These are phyloP conservation scores for Oryzias woworae DNA, from an alignment of 2,113 vertebrate species.

Conservation along the genomic window DNA sequence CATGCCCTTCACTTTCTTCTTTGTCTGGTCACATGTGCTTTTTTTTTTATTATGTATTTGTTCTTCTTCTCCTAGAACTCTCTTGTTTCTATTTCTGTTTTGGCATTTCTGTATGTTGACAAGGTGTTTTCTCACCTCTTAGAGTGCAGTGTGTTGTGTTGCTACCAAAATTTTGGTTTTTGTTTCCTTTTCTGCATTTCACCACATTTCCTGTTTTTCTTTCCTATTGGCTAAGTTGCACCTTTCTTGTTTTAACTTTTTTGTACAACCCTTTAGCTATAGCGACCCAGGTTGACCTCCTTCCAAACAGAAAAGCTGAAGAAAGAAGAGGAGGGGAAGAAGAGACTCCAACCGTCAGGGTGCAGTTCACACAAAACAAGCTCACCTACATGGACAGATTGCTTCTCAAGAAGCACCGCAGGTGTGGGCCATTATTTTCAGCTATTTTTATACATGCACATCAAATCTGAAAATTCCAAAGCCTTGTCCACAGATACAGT, in stretches of 20 bases:
- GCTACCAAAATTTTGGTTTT: background rate
- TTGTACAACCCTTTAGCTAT: slow-evolving; percentile 51
- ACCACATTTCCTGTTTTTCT: slow-evolving; percentile 1
- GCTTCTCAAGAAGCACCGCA: slow-evolving; percentile 88
- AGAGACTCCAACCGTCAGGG: slow-evolving; percentile 65
- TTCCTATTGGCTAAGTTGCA: slow-evolving; percentile 21
- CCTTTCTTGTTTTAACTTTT: slow-evolving; percentile 27
- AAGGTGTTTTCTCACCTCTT: slow-evolving; percentile 71
- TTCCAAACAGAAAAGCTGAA: slow-evolving; percentile 43
- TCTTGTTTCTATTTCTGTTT: slow-evolving; percentile 52
- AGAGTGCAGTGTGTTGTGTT: slow-evolving; percentile 46
- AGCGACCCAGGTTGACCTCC: slow-evolving; percentile 82
- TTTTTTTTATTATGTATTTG: background rate
- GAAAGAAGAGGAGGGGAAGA: slow-evolving; percentile 30
- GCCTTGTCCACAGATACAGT: background rate
- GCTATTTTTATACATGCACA: background rate
- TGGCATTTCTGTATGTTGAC: slow-evolving; percentile 42
- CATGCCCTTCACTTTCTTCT: slow-evolving; percentile 38
- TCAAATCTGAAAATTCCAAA: background rate
- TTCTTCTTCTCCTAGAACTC: slow-evolving; percentile 33
- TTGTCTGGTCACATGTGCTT: slow-evolving; percentile 30
- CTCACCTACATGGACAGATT: slow-evolving; percentile 90
- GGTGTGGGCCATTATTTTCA: slow-evolving; percentile 70
- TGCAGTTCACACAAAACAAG: slow-evolving; percentile 82
- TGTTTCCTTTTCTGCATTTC: too few relatives aligned